Conservation (phyloP, 2,888 invertebrate genomes). For the Pristionchus entomophagus region DNA sequence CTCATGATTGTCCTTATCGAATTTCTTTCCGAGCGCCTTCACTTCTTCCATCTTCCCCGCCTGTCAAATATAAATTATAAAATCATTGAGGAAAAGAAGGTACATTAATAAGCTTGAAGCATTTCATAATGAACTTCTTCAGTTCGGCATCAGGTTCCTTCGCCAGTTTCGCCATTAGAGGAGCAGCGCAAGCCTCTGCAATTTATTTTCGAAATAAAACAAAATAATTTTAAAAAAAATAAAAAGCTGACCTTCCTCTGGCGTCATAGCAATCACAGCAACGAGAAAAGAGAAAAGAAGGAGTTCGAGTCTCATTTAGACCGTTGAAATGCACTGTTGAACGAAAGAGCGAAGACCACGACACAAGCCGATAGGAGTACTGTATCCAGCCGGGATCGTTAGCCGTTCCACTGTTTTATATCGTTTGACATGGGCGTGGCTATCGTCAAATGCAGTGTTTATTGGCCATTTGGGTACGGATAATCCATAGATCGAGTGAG, state of each 20-base stretch:
- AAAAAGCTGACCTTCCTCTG: neutral
- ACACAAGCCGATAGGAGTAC: neutral
- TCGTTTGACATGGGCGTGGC: neutral
- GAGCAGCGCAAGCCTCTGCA: slow-evolving; percentile 29
- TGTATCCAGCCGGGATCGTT: no score
- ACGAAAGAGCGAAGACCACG: neutral
- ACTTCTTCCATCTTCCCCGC: slow-evolving; percentile 9
- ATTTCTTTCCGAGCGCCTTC: neutral
- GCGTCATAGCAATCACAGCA: neutral
- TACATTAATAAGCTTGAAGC: slow-evolving; percentile 23
- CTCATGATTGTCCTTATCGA: neutral
- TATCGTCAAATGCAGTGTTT: neutral
- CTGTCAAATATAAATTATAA: neutral
- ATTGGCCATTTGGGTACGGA: neutral
- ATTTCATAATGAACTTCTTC: slow-evolving; percentile 13
- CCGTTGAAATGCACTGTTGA: neutral
- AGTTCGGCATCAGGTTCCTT: neutral
- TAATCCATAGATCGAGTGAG: neutral
- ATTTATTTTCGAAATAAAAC: neutral
- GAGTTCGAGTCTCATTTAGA: neutral
- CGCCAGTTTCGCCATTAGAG: neutral
- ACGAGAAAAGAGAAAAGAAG: neutral
- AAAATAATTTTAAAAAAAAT: neutral
- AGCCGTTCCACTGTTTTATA: neutral
- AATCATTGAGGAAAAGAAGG: neutral